phyloP scores from a whole-genome alignment of 2,888 invertebrate genomes.

The Erebia epiphron region DNA sequence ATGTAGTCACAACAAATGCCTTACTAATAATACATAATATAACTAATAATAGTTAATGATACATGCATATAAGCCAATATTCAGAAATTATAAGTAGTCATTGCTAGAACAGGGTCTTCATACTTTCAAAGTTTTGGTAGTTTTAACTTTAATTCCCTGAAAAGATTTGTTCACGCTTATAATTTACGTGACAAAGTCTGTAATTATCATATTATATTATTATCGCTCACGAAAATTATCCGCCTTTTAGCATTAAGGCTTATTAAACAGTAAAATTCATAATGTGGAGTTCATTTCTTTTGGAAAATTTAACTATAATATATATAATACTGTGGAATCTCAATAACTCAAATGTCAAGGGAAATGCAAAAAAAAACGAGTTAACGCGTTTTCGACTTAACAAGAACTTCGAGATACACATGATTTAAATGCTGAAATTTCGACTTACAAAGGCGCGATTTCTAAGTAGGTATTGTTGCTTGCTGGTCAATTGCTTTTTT shows the following conservation, averaged over 20 bases:
- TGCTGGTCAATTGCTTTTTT: too few species aligned
- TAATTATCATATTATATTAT: constrained; percentile 28
- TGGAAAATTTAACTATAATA: constrained; percentile 37
- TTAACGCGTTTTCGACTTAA: too few species aligned
- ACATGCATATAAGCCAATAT: constrained; percentile 46
- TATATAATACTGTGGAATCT: too few species aligned
- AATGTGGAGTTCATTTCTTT: constrained; percentile 48
- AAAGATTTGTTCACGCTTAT: constrained; percentile 29
- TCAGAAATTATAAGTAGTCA: constrained; percentile 39
- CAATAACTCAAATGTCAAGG: too few species aligned
- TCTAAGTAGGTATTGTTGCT: too few species aligned
- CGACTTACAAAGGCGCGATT: too few species aligned
- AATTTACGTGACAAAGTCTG: constrained; percentile 24
- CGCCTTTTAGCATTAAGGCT: constrained; percentile 74
- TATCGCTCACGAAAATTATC: constrained; percentile 71
- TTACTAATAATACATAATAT: constrained; percentile 37
- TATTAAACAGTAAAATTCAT: constrained; percentile 26
- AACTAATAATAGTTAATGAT: constrained; percentile 27
- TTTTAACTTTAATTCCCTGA: constrained; percentile 27
- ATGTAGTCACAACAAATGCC: constrained; percentile 34
- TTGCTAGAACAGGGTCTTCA: constrained; percentile 46
- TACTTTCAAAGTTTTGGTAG: constrained; percentile 39
- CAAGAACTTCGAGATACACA: too few species aligned
- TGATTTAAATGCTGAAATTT: too few species aligned
- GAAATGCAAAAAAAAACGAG: too few species aligned